Percentiles rank a stretch among this genome's conserved stretches.
Evolutionary conservation across 2,113 vertebrate species (phyloP).

Genomic region (Hemicordylus capensis): DNA sequence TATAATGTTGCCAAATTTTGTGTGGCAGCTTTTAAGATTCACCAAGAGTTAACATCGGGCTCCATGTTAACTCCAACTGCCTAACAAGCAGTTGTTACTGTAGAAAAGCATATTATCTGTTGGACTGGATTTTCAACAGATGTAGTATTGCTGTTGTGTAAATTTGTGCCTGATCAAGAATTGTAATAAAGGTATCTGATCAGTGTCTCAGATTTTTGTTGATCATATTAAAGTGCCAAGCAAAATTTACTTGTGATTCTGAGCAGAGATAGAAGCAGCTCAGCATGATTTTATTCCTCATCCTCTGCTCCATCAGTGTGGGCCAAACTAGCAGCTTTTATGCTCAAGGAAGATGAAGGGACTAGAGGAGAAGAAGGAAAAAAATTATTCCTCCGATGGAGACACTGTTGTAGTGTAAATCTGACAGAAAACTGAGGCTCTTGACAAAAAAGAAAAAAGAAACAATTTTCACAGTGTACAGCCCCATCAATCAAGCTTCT

Average conservation of each 20-base stretch:
- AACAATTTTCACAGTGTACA: neutral
- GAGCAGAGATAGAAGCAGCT: neutral
- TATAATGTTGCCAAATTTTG: no score
- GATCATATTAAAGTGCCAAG: neutral
- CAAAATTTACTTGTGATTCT: neutral
- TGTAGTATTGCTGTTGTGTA: no score
- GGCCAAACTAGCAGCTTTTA: neutral
- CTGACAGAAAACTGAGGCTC: neutral
- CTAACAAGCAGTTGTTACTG: no score
- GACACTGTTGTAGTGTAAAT: neutral
- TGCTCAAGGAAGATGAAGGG: neutral
- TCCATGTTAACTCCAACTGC: no score
- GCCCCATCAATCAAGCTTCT: conserved; percentile 3
- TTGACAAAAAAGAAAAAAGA: neutral
- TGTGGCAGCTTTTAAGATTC: no score
- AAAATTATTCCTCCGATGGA: neutral
- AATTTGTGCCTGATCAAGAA: no score
- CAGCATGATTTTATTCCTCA: neutral
- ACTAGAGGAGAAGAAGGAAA: neutral
- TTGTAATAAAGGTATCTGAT: no score
- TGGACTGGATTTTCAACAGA: no score
- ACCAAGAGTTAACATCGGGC: no score
- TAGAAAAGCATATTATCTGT: no score
- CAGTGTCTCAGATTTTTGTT: neutral
- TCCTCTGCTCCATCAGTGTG: neutral